A percentile compares a stretch with the other conserved stretches of the same genome.
These are phyloP conservation scores for Pachymerium ferrugineum DNA, from an alignment of 2,888 invertebrate species.

Conservation along the genomic window DNA sequence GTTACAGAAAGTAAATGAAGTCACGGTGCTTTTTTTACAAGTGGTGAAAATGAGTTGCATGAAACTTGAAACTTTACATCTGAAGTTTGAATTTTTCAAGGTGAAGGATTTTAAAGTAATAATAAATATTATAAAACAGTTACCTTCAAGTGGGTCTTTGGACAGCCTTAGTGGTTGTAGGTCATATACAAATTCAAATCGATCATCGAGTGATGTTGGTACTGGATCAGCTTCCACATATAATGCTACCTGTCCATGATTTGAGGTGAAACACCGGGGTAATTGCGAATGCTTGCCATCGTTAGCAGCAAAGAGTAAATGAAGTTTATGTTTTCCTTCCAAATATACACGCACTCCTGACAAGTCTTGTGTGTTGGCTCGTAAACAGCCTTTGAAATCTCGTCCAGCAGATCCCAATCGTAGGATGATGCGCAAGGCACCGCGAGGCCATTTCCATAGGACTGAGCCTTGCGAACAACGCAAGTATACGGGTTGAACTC, in stretches of 20 bases:
- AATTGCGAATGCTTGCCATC: conserved; percentile 46
- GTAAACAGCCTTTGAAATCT: conserved; percentile 57
- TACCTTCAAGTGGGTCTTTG: conserved; percentile 59
- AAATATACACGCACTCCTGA: conserved; percentile 57
- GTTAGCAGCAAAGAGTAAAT: conserved; percentile 57
- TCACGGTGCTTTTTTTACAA: not conserved
- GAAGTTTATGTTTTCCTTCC: conserved; percentile 58
- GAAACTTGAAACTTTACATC: too few species aligned
- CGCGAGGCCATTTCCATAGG: conserved; percentile 69
- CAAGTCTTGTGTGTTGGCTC: conserved; percentile 49
- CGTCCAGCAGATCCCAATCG: conserved; percentile 51
- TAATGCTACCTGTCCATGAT: conserved; percentile 59
- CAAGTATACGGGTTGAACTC: conserved; percentile 69
- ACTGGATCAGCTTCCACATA: conserved; percentile 56
- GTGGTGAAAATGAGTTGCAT: not conserved
- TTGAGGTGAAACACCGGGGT: conserved; percentile 58
- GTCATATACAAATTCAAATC: conserved; percentile 60
- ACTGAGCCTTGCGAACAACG: conserved; percentile 66
- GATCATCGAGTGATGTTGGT: not conserved
- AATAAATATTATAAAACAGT: conserved; percentile 33
- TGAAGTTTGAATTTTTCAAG: not conserved
- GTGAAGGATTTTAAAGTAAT: not conserved
- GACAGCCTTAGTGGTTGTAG: conserved; percentile 55
- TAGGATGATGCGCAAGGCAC: conserved; percentile 64
- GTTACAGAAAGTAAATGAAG: not conserved